Base-by-base conservation (phyloP, 2,797 vertebrate species). In the Ceyx erithaca region DNA sequence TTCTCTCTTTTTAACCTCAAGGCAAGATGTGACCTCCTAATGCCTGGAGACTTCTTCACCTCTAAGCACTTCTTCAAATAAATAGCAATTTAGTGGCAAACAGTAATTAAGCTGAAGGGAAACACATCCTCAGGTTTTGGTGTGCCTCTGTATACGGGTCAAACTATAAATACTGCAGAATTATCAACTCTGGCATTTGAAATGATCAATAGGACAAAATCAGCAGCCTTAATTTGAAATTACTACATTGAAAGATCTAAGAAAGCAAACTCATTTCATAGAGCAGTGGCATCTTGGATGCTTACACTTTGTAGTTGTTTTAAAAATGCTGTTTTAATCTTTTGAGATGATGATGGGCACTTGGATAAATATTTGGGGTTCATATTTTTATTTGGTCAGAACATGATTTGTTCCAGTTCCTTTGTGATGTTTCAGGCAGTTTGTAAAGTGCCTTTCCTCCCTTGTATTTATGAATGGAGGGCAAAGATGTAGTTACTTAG, bases 51-150 rank as follows among this genome's bases (percentile, higher is more conserved):
- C 45, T 81, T 70, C 64, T 83, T 88, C 92, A 90, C 78, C 78
- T 85, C 40, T 28, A 35, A 64, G 37, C 19, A 7, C n/a, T 79
- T 77, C 59, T 84, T 81, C 6, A 9, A 55, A 35, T 58, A 63
- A 55, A 64, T 76, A 48, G 51, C 55, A 84, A 40, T 86, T 89
- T 77, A 76, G 20, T 71, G 71, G 49, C 54, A 86, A 84, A 73
- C 16, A 61, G 52, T 80, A 92, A 88, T 91, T 95, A 94, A 92
- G 26, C 61, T 58, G 14, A 73, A 90, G 57, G 57, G 54, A 84
- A 90, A 64, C 4, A 3, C 41, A 43, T 80, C 58, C 23, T 79
- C 22, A 70, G 26, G 10, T 77, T 87, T 87, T 76, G 79, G 30
- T 76, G 57, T 61, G 17, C 67, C 46, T 80, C 12, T 17, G 12